These are phyloP conservation scores for Coleophora flavipennella DNA, from an alignment of 2,888 invertebrate species.

Conservation along the genomic window DNA sequence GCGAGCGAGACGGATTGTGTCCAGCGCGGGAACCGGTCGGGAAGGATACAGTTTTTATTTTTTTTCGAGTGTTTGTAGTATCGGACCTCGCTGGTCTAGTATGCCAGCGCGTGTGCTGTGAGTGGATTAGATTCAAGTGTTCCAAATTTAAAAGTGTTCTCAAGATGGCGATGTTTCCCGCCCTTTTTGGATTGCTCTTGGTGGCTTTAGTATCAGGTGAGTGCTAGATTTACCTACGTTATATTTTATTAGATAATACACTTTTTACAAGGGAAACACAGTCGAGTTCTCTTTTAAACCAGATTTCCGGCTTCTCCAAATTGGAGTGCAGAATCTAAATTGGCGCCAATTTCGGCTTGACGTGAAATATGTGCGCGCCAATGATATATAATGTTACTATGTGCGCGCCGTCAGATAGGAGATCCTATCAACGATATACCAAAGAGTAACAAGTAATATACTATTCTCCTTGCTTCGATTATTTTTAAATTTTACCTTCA, in stretches of 20 bases:
- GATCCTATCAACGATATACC: no score
- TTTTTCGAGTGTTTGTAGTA: constrained; percentile 31
- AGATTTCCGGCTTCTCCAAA: no score
- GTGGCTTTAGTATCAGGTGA: constrained; percentile 52
- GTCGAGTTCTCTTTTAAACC: background rate
- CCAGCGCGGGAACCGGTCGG: constrained; percentile 41
- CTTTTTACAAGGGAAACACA: background rate
- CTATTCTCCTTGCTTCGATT: no score
- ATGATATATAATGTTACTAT: no score
- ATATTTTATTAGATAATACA: no score
- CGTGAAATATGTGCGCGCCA: no score
- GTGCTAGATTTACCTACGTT: constrained; percentile 12
- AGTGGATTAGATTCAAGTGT: constrained; percentile 20
- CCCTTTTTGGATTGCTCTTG: constrained; percentile 54
- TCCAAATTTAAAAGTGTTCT: constrained; percentile 27
- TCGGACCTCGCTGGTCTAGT: constrained; percentile 41
- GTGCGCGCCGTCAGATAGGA: no score
- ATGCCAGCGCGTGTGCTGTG: constrained; percentile 35
- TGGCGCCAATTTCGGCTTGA: background rate
- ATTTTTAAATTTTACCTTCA: no score
- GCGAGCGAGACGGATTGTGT: constrained; percentile 35
- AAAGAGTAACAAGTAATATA: no score
- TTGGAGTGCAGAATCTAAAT: background rate
- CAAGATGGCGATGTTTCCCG: constrained; percentile 61
- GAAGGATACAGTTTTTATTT: constrained; percentile 29